These are phyloP conservation scores for Ifrita kowaldi DNA, from an alignment of 2,113 vertebrate species.

Conservation along the genomic window DNA sequence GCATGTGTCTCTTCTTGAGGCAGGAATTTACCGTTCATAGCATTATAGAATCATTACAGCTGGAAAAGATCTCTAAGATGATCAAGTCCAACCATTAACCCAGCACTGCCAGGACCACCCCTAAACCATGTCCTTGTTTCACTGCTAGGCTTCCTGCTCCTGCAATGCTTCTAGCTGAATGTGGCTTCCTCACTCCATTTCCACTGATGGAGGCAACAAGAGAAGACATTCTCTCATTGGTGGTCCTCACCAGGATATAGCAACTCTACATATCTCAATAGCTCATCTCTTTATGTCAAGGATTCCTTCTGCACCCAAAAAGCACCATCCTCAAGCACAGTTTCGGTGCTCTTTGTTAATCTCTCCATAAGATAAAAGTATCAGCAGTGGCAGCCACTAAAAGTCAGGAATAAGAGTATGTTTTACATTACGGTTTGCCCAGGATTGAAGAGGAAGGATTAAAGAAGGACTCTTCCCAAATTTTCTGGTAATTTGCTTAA, in stretches of 20 bases:
- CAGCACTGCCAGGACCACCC: background rate
- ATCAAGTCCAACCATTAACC: background rate
- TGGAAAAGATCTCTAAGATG: background rate
- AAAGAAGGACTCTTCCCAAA: background rate
- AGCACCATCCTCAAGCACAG: background rate
- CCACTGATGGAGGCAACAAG: background rate
- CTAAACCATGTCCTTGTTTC: background rate
- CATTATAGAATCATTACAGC: background rate
- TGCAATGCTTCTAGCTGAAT: background rate
- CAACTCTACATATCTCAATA: background rate
- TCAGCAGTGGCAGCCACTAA: background rate
- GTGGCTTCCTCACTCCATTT: background rate
- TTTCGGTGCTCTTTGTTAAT: background rate
- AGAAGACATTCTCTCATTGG: background rate
- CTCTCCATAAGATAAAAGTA: background rate
- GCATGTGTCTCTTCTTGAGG: background rate
- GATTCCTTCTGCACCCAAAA: background rate
- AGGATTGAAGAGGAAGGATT: background rate
- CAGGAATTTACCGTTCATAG: background rate
- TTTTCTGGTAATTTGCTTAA: background rate
- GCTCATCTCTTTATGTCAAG: background rate
- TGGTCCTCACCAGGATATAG: background rate
- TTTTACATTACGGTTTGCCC: background rate
- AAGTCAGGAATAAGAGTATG: background rate
- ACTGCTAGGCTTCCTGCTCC: background rate